Evolutionary conservation across 2,113 vertebrate genomes (phyloP).

Genomic region (Isurus oxyrinchus): DNA sequence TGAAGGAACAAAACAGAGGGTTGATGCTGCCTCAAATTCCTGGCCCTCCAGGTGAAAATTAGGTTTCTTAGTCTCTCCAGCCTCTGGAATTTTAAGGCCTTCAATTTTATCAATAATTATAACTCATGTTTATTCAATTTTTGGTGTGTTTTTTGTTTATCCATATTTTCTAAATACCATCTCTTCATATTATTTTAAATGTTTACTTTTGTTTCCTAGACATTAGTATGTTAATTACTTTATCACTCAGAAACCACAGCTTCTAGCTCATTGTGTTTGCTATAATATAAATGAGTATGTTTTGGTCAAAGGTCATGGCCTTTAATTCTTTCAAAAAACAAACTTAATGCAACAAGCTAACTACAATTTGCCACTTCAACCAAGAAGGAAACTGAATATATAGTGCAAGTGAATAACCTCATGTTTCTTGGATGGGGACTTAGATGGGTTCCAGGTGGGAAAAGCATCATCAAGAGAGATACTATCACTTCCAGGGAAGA

Average conservation of each 20-base stretch:
- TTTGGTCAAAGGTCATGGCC: not conserved
- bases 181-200: not conserved
- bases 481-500: not conserved
- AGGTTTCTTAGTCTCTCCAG: not conserved
- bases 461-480: not conserved
- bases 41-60: not conserved
- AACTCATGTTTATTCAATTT: not conserved
- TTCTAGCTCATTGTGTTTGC: not conserved
- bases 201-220: not conserved
- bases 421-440: not conserved
- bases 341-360: not conserved
- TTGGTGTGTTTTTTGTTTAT: not conserved
- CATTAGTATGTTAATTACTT: not conserved
- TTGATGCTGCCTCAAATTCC: not conserved
- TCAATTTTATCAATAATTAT: not conserved
- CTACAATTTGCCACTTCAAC: not conserved
- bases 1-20: not conserved
- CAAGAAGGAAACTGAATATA: not conserved
- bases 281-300: not conserved
- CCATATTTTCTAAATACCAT: not conserved
- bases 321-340: not conserved
- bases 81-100: not conserved
- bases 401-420: not conserved
- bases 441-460: not conserved
- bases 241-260: not conserved